Percentiles rank a stretch among this genome's conserved stretches.
phyloP scores from a whole-genome alignment of 1,140 invertebrate species.

The Colletes gigas region DNA sequence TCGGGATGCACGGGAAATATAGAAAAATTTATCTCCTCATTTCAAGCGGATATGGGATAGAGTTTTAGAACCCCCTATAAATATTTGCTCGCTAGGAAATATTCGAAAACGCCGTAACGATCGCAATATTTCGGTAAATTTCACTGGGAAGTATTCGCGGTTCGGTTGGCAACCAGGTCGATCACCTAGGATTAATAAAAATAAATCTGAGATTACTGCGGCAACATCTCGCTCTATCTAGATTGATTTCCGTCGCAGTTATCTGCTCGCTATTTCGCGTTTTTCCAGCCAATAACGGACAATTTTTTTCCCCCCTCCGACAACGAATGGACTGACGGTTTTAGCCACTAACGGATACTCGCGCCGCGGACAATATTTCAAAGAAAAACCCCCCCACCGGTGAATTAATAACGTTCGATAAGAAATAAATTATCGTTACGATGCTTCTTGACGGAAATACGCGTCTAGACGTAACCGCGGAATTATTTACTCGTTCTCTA shows the following conservation, averaged over 20 bases:
- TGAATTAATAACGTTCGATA: background rate
- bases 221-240: constrained; percentile 1
- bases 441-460: no score
- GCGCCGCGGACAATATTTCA: background rate
- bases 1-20: constrained; percentile 7
- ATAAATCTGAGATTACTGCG: constrained; percentile 39
- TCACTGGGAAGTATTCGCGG: constrained; percentile 14
- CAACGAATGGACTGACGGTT: background rate
- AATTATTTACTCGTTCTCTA: no score
- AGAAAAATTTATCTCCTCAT: constrained; percentile 33
- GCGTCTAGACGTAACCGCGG: no score
- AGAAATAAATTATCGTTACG: background rate
- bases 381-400: background rate
- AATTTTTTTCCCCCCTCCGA: background rate
- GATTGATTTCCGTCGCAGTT: constrained; percentile 35
- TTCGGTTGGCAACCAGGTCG: constrained; percentile 21
- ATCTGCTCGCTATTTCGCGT: background rate
- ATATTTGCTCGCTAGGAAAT: constrained; percentile 31
- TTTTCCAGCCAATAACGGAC: background rate
- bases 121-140: constrained; percentile 38
- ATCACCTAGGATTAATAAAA: constrained; percentile 42
- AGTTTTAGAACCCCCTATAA: constrained; percentile 42
- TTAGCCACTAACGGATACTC: background rate
- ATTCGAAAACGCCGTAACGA: constrained; percentile 39
- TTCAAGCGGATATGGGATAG: background rate